Evolutionary conservation across 1,140 invertebrate genomes (phyloP), one percentile per base, ranked within the genome.

Genomic region (Eulimnadia texana): DNA sequence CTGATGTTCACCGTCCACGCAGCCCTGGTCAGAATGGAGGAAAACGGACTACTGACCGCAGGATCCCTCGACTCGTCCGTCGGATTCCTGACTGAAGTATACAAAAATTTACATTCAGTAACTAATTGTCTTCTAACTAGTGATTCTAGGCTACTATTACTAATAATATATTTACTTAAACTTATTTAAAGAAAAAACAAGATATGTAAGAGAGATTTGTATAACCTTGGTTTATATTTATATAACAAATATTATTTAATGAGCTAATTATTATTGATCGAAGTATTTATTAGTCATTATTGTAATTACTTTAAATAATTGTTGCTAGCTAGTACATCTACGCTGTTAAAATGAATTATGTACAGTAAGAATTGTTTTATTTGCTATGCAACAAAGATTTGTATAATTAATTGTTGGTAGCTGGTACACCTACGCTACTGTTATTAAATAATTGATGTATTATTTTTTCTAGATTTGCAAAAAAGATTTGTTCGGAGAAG

Each of bases 1-100:
- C 75, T 98, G 16, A 85, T 85, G 2, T 93, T 83, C 64, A 95
- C 93, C 0, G 79, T 95, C 2, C 88, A 97, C 71, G 78, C 84
- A 0, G 77, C 98, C 2, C 70, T 98, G 13, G 79, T 81, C 54
- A 79, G 81, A 47, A 71, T 97, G 54, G 83, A 84, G 65, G 66
- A 74, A 1, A 72, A 71, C 16, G 23, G 33, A 11, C 62, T 59
- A 24, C 29, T 63, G 6, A 27, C 58, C 50, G 24, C 27, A 11
- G 62, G 62, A n/a, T 50, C 33, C 13, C 28, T 63, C 2, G 62
- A 63, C 59, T 23, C n/a, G 2, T 47, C 59, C 20, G 47, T 63
- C 52, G 27, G 47, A 3, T 23, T 70, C 52, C 67, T 81, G 19
- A 68, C 76, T 50, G 71, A 77, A 65, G 73, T 78, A 68, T 16